Percentiles rank a stretch among this genome's conserved stretches.
These are phyloP conservation scores for Coenobita brevimanus DNA, from an alignment of 1,140 invertebrate species.

Conservation along the genomic window DNA sequence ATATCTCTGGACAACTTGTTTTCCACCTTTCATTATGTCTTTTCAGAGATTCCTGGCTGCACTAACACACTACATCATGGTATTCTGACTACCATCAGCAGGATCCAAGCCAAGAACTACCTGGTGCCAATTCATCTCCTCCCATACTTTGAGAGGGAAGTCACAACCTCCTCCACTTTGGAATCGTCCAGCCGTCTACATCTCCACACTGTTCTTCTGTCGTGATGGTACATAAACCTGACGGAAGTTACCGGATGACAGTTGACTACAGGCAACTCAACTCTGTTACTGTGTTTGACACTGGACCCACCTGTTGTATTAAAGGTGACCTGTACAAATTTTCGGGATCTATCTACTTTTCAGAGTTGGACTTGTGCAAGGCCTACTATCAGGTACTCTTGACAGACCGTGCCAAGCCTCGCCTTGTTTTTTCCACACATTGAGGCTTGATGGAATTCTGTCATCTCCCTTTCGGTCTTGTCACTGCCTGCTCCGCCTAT, in stretches of 20 bases:
- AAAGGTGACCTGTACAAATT: constrained; percentile 1
- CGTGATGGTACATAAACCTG: not conserved
- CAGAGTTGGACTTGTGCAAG: not conserved
- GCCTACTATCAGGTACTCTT: constrained; percentile 10
- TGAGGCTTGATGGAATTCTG: not conserved
- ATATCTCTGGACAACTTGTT: no score
- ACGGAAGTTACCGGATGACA: not conserved
- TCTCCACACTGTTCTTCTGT: not conserved
- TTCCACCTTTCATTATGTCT: no score
- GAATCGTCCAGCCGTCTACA: not conserved
- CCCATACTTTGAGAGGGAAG: not conserved
- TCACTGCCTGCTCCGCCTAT: constrained; percentile 12
- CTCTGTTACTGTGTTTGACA: not conserved
- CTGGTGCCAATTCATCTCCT: not conserved
- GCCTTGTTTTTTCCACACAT: not conserved
- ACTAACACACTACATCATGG: not conserved
- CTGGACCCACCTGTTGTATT: not conserved
- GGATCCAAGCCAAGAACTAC: not conserved
- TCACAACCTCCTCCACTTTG: not conserved
- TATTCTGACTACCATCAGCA: not conserved
- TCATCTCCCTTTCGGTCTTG: not conserved
- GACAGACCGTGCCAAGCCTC: not conserved
- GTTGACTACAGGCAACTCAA: not conserved
- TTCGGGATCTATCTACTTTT: not conserved
- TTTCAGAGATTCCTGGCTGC: constrained; percentile 19